phyloP scores from a whole-genome alignment of 2,888 invertebrate species.

The Leptopterna dolabrata region DNA sequence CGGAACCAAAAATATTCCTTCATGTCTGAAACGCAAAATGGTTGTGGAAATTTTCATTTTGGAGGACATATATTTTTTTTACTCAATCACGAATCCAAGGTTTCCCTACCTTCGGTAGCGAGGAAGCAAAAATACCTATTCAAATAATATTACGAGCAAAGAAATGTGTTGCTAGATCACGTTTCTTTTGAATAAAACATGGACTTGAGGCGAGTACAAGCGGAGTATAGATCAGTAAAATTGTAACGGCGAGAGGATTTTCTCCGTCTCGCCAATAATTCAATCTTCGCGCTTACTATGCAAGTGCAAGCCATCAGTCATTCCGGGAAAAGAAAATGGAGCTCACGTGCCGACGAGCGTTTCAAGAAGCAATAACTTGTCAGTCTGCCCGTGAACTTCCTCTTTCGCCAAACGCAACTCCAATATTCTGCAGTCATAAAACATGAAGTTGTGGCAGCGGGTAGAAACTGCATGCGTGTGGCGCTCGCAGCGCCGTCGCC shows the following conservation, averaged over 20 bases:
- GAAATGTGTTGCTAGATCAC: background rate
- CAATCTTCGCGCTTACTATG: background rate
- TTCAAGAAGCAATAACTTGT: background rate
- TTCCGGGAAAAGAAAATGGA: background rate
- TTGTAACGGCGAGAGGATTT: background rate
- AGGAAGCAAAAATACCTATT: too few relatives aligned
- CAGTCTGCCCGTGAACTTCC: background rate
- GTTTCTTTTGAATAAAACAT: background rate
- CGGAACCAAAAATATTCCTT: too few relatives aligned
- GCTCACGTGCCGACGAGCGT: constrained; percentile 1
- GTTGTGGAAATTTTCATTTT: too few relatives aligned
- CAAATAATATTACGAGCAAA: too few relatives aligned
- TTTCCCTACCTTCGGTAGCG: too few relatives aligned
- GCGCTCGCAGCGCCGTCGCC: background rate
- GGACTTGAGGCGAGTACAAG: background rate
- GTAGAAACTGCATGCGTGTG: background rate
- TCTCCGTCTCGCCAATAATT: background rate
- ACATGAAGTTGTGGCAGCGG: background rate
- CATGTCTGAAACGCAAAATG: too few relatives aligned
- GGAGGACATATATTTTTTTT: too few relatives aligned
- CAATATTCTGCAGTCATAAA: constrained; percentile 11
- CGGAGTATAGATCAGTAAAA: background rate
- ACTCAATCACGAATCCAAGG: too few relatives aligned
- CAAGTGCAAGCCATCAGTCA: background rate
- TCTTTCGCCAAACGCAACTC: background rate